Evolutionary conservation across 2,797 vertebrate species (phyloP).

Genomic region (Chlorospingus semifuscus): DNA sequence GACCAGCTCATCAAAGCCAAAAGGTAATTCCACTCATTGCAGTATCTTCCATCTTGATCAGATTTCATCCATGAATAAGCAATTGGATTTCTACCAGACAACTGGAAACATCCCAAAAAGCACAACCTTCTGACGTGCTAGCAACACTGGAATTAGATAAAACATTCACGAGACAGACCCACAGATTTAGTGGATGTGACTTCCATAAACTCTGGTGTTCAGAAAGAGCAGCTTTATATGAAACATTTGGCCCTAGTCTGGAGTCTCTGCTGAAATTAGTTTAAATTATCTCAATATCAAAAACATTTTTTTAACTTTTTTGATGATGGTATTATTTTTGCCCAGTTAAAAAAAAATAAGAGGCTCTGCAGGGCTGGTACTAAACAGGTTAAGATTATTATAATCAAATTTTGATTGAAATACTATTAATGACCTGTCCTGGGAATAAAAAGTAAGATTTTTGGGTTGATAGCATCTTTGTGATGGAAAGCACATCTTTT

Average conservation of each 20-base stretch:
- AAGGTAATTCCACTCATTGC: conserved; percentile 22
- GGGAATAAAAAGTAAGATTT: conserved; percentile 6
- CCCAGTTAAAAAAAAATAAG: neutral
- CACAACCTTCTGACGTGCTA: neutral
- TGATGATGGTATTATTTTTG: neutral
- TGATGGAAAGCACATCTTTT: conserved; percentile 10
- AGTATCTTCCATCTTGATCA: conserved; percentile 37
- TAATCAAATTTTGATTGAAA: conserved; percentile 46
- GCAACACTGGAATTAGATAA: conserved; percentile 59
- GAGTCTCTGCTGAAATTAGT: neutral
- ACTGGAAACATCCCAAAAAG: conserved; percentile 24
- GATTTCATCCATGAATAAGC: conserved; percentile 2
- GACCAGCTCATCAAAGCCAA: conserved; percentile 20
- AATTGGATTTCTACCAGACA: neutral
- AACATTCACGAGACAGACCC: conserved; percentile 21
- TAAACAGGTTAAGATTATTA: conserved; percentile 15
- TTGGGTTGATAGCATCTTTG: neutral
- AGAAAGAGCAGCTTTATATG: conserved; percentile 39
- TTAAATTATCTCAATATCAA: neutral
- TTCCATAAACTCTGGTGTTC: neutral
- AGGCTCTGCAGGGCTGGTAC: neutral
- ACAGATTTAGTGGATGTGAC: conserved; percentile 41
- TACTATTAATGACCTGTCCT: conserved; percentile 20
- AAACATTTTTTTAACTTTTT: neutral
- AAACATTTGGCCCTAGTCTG: conserved; percentile 39